phyloP scores from a whole-genome alignment of 2,113 vertebrate species.

The Pygoscelis antarcticus region DNA sequence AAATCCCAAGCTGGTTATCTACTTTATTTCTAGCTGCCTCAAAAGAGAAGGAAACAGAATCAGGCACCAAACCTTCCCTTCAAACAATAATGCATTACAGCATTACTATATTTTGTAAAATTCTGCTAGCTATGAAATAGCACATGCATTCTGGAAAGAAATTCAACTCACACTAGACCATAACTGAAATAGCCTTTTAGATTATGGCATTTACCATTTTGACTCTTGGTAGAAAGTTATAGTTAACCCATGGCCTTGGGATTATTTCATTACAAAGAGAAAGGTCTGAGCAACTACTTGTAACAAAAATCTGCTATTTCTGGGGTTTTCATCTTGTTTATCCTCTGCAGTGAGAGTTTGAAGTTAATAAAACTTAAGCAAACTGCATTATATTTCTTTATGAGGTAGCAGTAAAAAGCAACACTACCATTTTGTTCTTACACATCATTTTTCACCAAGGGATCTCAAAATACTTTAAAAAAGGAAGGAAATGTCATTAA shows the following conservation, averaged over 20 bases:
- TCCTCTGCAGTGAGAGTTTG: neutral
- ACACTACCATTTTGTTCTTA: neutral
- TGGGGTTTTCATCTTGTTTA: neutral
- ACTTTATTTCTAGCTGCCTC: neutral
- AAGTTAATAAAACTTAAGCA: neutral
- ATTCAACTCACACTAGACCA: neutral
- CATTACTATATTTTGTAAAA: neutral
- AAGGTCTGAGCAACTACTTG: neutral
- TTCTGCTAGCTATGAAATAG: neutral
- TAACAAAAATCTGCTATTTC: neutral
- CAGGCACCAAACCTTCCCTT: neutral
- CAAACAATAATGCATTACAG: neutral
- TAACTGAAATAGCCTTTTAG: neutral
- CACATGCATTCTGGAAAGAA: neutral
- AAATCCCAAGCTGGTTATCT: neutral
- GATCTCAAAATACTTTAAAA: neutral
- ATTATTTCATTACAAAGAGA: neutral
- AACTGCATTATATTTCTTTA: neutral
- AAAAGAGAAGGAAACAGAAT: neutral
- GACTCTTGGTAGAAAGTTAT: neutral
- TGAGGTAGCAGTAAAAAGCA: neutral
- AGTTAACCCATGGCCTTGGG: neutral
- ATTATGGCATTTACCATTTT: neutral
- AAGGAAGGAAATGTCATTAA: slow-evolving; percentile 45
- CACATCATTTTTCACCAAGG: neutral